Conservation (phyloP, 2,797 vertebrate genomes). For the Crypturellus tataupa region DNA sequence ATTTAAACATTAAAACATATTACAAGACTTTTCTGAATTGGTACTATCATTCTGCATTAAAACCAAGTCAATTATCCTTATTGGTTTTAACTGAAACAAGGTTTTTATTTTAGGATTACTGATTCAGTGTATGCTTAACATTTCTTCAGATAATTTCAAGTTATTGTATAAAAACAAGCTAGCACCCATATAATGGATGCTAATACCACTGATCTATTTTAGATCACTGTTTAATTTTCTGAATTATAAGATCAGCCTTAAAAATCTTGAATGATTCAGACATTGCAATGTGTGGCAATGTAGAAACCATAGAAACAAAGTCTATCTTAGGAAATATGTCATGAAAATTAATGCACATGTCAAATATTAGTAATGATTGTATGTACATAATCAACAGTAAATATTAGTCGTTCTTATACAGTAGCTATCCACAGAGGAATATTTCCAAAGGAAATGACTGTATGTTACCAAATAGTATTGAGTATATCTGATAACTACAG, state of each 20-base stretch:
- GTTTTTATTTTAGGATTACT: neutral
- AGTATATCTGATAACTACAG: neutral
- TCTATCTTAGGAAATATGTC: neutral
- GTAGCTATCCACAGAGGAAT: neutral
- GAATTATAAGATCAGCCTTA: neutral
- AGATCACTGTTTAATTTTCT: neutral
- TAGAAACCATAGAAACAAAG: neutral
- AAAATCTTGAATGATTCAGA: neutral
- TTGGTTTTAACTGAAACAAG: neutral
- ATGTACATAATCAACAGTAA: neutral
- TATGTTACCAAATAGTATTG: neutral
- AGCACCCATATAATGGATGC: neutral
- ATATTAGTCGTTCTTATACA: neutral
- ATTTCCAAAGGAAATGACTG: neutral
- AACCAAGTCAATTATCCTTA: neutral
- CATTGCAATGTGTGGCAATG: neutral
- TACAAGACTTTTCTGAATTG: neutral
- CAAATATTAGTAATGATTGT: neutral
- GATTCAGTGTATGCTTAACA: neutral
- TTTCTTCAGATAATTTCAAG: neutral
- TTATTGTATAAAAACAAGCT: neutral
- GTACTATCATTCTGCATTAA: neutral
- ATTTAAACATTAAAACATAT: neutral
- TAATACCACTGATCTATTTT: neutral
- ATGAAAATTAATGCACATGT: neutral